Base-by-base conservation (phyloP, 30 jellyfish, hydroid and myxozoan species). In the Phacellophora camtschatica region DNA sequence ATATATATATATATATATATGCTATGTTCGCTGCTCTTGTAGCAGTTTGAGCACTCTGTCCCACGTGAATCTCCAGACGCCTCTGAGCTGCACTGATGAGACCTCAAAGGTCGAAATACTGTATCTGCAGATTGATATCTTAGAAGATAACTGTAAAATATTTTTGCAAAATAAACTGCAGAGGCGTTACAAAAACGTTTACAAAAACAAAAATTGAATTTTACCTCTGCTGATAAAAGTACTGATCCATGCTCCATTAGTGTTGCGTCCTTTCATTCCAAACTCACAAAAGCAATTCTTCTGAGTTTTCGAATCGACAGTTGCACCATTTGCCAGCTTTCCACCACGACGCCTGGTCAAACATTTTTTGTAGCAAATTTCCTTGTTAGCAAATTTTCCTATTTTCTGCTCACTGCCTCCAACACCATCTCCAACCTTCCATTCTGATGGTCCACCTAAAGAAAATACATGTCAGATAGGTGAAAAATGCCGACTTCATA, bases 291-390 rank as follows among this genome's bases (percentile, higher is more conserved):
- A 74, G 54, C 87, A 74, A 8, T 16, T 3, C 45, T 74, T 74
- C 22, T 29, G 65, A 0, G 87, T 74, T 67, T 55, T 57, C 1
- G 66, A 15, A 37, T 74, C 87, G 22, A 74, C 87, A 9, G 87
- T 74, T 22, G 57, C 87, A 28, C 87, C 87, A 39, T 74, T 74
- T 4, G 87, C 69, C 87, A 74, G 71, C 66, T 74, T 28, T n/a
- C 87, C 87, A 25, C 41, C 36, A 29, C 36, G n/a, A 22, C 46
- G 33, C 18, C 71, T 24, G 37, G 34, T 58, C 53, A 28, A 19
- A 37, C 87, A 74, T 74, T 74, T 74, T 30, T 24, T 27, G 77
- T 74, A 74, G 27, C 87, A 74, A 28, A 74, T 27, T 43, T 74
- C 87, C 45, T 36, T 74, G 68, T 55, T 74, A 9, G 87, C 87